Evolutionary conservation across 2,888 invertebrate species (phyloP).

Genomic region (Idaea aversata): DNA sequence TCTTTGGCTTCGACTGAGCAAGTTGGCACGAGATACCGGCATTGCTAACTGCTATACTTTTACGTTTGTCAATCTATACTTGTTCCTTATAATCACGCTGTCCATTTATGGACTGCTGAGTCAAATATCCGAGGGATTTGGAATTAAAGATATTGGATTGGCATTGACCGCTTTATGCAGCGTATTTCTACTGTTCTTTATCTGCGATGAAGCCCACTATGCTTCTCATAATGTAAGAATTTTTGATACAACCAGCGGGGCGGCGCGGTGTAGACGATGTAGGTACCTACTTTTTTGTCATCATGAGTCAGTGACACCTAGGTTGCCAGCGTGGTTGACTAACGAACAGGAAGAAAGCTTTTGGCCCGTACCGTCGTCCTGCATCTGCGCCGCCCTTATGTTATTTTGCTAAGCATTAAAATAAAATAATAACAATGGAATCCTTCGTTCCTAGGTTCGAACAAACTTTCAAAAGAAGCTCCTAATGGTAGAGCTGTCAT

Average conservation of each 20-base stretch:
- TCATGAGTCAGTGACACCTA: too few species aligned
- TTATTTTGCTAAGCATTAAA: neutral
- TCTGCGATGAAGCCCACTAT: constrained; percentile 87
- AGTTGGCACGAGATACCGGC: constrained; percentile 83
- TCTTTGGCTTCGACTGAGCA: constrained; percentile 85
- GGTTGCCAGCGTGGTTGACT: too few species aligned
- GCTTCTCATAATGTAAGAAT: constrained; percentile 84
- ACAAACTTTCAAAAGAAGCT: constrained; percentile 88
- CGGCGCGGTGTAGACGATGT: neutral
- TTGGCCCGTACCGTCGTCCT: too few species aligned
- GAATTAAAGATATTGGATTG: constrained; percentile 86
- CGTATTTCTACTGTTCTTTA: constrained; percentile 83
- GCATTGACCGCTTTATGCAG: constrained; percentile 84
- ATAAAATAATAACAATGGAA: neutral
- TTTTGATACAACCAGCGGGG: neutral
- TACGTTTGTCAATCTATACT: constrained; percentile 84
- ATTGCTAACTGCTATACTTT: constrained; percentile 85
- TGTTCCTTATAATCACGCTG: constrained; percentile 87
- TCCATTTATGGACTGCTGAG: constrained; percentile 87
- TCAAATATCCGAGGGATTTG: constrained; percentile 86
- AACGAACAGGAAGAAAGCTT: too few species aligned
- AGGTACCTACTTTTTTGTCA: too few species aligned
- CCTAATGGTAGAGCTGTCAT: constrained; percentile 85
- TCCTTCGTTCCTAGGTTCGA: constrained; percentile 67
- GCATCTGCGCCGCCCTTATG: too few species aligned